A percentile compares a stretch with the other conserved stretches of the same genome.
Evolutionary conservation across 1,140 invertebrate species (phyloP).

Genomic region (Drosophila nannoptera): DNA sequence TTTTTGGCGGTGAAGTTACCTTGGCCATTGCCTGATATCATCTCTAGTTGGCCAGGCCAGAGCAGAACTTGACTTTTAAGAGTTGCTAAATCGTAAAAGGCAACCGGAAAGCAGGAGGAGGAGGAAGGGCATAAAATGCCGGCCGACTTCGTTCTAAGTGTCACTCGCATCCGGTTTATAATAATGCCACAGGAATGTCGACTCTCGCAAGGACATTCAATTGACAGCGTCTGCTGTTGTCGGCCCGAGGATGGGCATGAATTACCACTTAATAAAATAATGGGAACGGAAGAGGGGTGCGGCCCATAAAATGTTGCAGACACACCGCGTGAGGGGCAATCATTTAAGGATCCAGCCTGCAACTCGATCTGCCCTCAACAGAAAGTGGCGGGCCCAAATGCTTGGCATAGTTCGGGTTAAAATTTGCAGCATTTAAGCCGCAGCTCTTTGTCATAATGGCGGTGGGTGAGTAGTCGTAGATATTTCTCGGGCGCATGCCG

Average conservation of each 20-base stretch:
- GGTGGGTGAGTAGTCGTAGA: neutral
- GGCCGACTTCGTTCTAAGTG: constrained; percentile 1
- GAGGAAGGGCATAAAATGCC: constrained; percentile 1
- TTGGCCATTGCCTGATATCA: constrained; percentile 17
- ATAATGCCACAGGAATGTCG: constrained; percentile 14
- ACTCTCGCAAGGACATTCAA: constrained; percentile 7
- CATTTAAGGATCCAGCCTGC: too few relatives aligned
- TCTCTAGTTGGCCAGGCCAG: constrained; percentile 3
- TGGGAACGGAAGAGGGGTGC: neutral
- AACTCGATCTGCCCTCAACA: too few relatives aligned
- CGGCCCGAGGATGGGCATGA: constrained; percentile 10
- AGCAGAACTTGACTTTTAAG: constrained; percentile 6
- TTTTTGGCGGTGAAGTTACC: constrained; percentile 12
- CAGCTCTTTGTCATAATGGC: constrained; percentile 6
- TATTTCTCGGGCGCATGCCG: neutral
- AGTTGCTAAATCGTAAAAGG: constrained; percentile 14
- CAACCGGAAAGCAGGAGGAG: neutral
- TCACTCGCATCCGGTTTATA: constrained; percentile 6
- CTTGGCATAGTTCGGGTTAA: neutral
- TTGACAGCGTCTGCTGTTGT: constrained; percentile 9
- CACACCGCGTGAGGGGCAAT: too few relatives aligned
- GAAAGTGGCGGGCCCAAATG: too few relatives aligned
- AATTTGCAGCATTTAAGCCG: neutral
- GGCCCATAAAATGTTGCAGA: too few relatives aligned
- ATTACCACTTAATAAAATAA: constrained; percentile 13